These are phyloP conservation scores for Leucophora obtusa DNA, from an alignment of 2,888 invertebrate species.

Conservation along the genomic window DNA sequence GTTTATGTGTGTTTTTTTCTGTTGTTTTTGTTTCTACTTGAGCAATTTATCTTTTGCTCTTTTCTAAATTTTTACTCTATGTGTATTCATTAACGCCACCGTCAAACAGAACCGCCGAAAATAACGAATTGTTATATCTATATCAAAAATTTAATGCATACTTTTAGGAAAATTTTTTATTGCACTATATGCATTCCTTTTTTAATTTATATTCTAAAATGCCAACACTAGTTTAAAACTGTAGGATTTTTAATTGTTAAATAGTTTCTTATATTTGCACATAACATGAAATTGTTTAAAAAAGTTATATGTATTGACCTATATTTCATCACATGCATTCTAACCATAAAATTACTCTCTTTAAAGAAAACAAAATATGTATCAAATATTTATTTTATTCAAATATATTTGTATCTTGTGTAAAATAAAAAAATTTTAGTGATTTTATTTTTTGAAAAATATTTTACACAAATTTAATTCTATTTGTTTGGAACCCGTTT, in stretches of 20 bases:
- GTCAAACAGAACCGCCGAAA: conserved; percentile 26
- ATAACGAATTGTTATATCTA: not conserved
- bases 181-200: not conserved
- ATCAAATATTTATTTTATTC: not conserved
- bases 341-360: conserved; percentile 42
- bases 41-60: conserved; percentile 28
- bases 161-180: not conserved
- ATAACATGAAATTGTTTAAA: not conserved
- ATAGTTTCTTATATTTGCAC: not conserved
- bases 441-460: too few relatives aligned
- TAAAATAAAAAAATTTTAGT: not conserved
- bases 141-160: not conserved
- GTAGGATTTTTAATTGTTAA: not conserved
- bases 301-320: conserved; percentile 41
- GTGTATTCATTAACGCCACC: conserved; percentile 54
- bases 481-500: too few relatives aligned
- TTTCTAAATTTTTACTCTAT: conserved; percentile 36
- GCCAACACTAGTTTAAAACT: too few relatives aligned
- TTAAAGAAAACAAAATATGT: not conserved
- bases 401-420: not conserved
- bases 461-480: too few relatives aligned
- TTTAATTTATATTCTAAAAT: not conserved
- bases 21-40: not conserved
- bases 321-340: conserved; percentile 43
- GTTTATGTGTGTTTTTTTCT: conserved; percentile 27